A percentile compares a stretch with the other conserved stretches of the same genome.
phyloP scores from a whole-genome alignment of 2,113 vertebrate species.

The Ptychochromis oligacanthus region DNA sequence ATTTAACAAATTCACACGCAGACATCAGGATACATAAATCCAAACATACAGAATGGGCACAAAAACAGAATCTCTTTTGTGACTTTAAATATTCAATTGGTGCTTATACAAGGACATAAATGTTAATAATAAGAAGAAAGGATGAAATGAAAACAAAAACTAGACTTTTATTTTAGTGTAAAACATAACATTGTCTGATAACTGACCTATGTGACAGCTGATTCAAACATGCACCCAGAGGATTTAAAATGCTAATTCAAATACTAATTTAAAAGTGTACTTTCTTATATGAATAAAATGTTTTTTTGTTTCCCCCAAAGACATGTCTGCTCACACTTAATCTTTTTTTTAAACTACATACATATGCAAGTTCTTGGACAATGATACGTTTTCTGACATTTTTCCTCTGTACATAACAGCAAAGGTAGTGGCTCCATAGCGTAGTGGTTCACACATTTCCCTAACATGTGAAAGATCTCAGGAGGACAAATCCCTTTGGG shows the following conservation, averaged over 20 bases:
- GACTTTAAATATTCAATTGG: background rate
- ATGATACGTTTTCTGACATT: background rate
- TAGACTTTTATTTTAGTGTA: background rate
- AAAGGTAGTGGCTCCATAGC: background rate
- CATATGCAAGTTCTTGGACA: background rate
- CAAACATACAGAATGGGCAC: constrained; percentile 14
- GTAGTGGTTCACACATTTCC: background rate
- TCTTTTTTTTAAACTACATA: no score
- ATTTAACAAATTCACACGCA: background rate
- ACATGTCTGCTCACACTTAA: background rate
- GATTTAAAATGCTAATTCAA: constrained; percentile 1
- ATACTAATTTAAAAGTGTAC: background rate
- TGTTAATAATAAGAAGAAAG: background rate
- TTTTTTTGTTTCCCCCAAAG: background rate
- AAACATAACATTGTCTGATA: constrained; percentile 21
- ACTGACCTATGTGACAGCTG: background rate
- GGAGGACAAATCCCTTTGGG: background rate
- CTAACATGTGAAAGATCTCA: background rate
- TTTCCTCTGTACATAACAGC: background rate
- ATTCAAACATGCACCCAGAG: background rate
- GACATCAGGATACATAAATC: constrained; percentile 1
- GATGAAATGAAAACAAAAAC: background rate
- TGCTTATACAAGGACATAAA: background rate
- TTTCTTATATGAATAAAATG: background rate
- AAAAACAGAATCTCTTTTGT: background rate